Percentiles rank a stretch among this genome's conserved stretches.
Conservation (phyloP, 2,797 vertebrate genomes). For the Apogon hyalosoma region DNA sequence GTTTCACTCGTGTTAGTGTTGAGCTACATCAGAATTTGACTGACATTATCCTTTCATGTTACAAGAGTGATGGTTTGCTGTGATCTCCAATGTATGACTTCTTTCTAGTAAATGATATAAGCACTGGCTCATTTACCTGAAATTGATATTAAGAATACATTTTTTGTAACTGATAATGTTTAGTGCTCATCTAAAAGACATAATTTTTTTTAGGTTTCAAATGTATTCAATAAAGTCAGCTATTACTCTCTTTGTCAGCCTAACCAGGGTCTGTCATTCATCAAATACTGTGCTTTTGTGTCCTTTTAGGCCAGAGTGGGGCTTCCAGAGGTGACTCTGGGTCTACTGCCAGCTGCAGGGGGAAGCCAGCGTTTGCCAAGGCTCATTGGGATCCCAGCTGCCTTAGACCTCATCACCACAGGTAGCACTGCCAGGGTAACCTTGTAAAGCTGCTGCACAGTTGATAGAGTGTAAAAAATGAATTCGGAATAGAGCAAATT, state of each 20-base stretch:
- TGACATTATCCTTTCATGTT: slow-evolving; percentile 8
- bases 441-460: background rate
- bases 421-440: slow-evolving; percentile 73
- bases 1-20: slow-evolving; percentile 5
- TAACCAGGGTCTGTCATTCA: background rate
- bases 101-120: background rate
- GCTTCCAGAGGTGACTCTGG: slow-evolving; percentile 92
- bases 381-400: slow-evolving; percentile 89
- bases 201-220: background rate
- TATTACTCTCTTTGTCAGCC: background rate
- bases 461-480: background rate
- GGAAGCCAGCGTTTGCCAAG: slow-evolving; percentile 92
- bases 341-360: slow-evolving; percentile 90
- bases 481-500: background rate
- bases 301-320: slow-evolving; percentile 86
- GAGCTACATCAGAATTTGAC: slow-evolving; percentile 16
- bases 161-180: background rate
- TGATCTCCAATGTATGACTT: background rate
- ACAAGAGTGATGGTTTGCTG: background rate
- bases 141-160: background rate
- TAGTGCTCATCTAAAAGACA: background rate
- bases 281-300: slow-evolving; percentile 25
- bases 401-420: slow-evolving; percentile 92
- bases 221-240: background rate
- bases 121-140: background rate